phyloP scores from a whole-genome alignment of 2,113 vertebrate species.

The Shinisaurus crocodilurus region DNA sequence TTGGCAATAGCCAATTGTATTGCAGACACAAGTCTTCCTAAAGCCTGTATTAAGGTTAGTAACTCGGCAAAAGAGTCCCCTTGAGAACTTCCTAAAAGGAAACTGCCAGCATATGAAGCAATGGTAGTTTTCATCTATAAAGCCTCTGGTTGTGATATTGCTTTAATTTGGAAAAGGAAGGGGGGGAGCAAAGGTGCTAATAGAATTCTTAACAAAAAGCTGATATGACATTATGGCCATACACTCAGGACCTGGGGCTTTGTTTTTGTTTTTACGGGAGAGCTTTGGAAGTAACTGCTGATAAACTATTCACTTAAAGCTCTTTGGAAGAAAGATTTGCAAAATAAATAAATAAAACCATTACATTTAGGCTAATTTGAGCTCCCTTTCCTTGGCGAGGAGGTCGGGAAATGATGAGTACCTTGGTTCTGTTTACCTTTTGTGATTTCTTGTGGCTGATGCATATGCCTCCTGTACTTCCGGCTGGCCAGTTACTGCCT shows the following conservation, averaged over 20 bases:
- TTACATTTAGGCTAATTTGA: constrained; percentile 9
- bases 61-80: constrained; percentile 37
- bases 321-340: constrained; percentile 45
- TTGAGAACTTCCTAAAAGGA: constrained; percentile 47
- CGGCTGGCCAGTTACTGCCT: constrained; percentile 39
- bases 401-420: constrained; percentile 7
- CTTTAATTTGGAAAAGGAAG: constrained; percentile 41
- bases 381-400: constrained; percentile 19
- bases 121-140: constrained; percentile 23
- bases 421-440: background rate
- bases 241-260: background rate
- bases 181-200: constrained; percentile 43
- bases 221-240: constrained; percentile 11
- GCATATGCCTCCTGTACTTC: background rate
- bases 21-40: constrained; percentile 64
- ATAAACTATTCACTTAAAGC: constrained; percentile 46
- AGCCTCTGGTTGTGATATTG: constrained; percentile 19
- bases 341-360: constrained; percentile 2
- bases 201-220: constrained; percentile 47
- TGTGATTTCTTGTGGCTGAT: background rate
- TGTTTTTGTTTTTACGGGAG: constrained; percentile 17
- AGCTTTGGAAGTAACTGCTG: constrained; percentile 35
- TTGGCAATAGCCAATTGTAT: constrained; percentile 57
- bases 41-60: constrained; percentile 64
- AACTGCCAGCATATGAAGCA: constrained; percentile 38